Conservation (phyloP, 1,140 invertebrate species). For the Leptonema lineaticorne region DNA sequence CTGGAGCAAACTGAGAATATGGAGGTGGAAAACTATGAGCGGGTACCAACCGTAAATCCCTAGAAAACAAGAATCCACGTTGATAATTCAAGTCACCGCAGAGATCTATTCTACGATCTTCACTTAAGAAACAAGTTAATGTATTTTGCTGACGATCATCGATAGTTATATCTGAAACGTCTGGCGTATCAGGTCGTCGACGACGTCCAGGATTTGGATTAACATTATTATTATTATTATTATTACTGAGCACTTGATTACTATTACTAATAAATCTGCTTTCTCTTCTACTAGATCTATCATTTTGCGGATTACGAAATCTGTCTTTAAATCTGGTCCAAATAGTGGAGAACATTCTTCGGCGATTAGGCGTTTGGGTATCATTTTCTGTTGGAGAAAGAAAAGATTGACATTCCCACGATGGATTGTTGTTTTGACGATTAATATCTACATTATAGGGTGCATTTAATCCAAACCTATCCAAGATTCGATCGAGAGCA, state of each 20-base stretch:
- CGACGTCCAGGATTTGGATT: not conserved
- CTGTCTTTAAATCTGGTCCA: constrained; percentile 30
- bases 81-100: constrained; percentile 29
- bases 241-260: not conserved
- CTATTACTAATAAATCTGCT: not conserved
- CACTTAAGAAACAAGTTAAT: constrained; percentile 9
- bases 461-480: constrained; percentile 39
- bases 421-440: not conserved
- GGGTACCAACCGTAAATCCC: constrained; percentile 49
- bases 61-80: constrained; percentile 31
- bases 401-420: constrained; percentile 23
- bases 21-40: constrained; percentile 54
- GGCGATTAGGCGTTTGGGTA: constrained; percentile 12
- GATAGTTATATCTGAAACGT: constrained; percentile 31
- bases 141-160: constrained; percentile 13
- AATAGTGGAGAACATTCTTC: constrained; percentile 27
- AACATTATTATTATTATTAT: not conserved
- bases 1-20: constrained; percentile 58
- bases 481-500: constrained; percentile 38
- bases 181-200: constrained; percentile 37
- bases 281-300: not conserved
- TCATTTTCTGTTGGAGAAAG: constrained; percentile 2
- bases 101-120: constrained; percentile 42
- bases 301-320: constrained; percentile 21
- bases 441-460: constrained; percentile 36